Evolutionary conservation across 2,888 invertebrate species (phyloP).

Genomic region (Drosophila prostipennis): DNA sequence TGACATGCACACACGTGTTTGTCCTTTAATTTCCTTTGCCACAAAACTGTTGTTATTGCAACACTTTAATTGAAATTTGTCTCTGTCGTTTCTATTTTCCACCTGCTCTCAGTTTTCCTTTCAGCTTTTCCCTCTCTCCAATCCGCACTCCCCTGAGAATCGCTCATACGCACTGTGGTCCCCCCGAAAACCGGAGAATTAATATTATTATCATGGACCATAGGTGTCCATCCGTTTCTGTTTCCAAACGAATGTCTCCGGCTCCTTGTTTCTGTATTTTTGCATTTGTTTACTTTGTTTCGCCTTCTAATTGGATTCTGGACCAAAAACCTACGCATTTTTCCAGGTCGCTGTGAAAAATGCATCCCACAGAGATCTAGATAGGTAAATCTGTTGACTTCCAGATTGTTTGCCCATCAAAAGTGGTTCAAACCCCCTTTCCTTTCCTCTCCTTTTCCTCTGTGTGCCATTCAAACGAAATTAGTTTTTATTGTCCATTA

Average conservation of each 20-base stretch:
- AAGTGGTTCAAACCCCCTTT: constrained; percentile 10
- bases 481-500: constrained; percentile 44
- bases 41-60: constrained; percentile 50
- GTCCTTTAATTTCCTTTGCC: constrained; percentile 42
- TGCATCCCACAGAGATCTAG: constrained; percentile 4
- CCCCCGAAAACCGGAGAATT: constrained; percentile 17
- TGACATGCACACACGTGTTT: constrained; percentile 22
- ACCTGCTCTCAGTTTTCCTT: neutral
- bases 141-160: neutral
- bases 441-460: neutral
- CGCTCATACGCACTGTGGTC: constrained; percentile 29
- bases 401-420: constrained; percentile 27
- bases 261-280: constrained; percentile 1
- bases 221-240: constrained; percentile 27
- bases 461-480: constrained; percentile 14
- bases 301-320: constrained; percentile 36
- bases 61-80: constrained; percentile 62
- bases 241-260: neutral
- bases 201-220: constrained; percentile 42
- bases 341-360: constrained; percentile 14
- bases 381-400: constrained; percentile 16
- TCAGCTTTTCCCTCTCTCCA: neutral
- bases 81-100: constrained; percentile 14
- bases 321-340: neutral
- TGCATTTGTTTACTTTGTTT: constrained; percentile 17